Evolutionary conservation across 2,888 invertebrate genomes (phyloP).

Genomic region (Scaptomyza tumidula): DNA sequence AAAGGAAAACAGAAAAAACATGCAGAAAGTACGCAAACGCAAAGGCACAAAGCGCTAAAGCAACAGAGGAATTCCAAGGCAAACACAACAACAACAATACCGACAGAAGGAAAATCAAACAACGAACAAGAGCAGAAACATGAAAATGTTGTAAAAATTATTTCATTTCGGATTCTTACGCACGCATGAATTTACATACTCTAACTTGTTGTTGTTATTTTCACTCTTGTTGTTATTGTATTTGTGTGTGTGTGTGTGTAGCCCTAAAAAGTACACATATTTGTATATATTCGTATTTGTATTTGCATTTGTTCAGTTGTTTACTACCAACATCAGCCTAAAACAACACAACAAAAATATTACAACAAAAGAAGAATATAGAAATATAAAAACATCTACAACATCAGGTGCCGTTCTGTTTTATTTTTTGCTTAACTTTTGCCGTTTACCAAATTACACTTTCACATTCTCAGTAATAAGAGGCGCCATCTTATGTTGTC

Average conservation of each 20-base stretch:
- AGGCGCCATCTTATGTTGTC: conserved; percentile 11
- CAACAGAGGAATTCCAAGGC: background rate
- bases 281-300: conserved; percentile 9
- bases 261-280: conserved; percentile 37
- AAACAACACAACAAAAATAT: conserved; percentile 25
- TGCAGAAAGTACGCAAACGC: conserved; percentile 6
- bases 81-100: too few relatives aligned
- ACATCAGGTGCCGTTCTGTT: conserved; percentile 32
- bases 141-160: conserved; percentile 77
- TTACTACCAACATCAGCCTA: conserved; percentile 45
- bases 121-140: conserved; percentile 60
- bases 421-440: conserved; percentile 25
- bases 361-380: conserved; percentile 7
- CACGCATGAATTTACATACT: conserved; percentile 54
- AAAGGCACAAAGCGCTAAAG: background rate
- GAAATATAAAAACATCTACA: conserved; percentile 20
- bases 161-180: conserved; percentile 73
- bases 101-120: conserved; percentile 58
- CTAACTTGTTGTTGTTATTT: conserved; percentile 6
- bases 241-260: background rate
- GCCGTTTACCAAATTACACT: conserved; percentile 1
- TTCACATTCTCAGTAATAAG: conserved; percentile 14
- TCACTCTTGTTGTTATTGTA: conserved; percentile 23
- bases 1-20: conserved; percentile 24
- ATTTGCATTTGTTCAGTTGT: conserved; percentile 35